These are phyloP conservation scores for Falco columbarius DNA, from an alignment of 2,797 vertebrate species.

Conservation along the genomic window DNA sequence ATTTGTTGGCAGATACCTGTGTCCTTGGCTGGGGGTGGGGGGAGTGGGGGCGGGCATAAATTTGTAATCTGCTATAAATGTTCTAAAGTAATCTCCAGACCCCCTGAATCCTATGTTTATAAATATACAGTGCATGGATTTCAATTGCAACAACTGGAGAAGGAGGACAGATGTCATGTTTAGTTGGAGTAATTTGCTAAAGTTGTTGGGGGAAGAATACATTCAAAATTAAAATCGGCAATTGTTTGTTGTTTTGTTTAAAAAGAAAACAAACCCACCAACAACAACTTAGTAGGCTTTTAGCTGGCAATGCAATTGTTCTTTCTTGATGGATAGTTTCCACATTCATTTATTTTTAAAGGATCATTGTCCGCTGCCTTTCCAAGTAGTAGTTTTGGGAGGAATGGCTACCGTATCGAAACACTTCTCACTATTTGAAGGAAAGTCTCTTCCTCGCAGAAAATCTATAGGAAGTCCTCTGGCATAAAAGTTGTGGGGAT, in stretches of 20 bases:
- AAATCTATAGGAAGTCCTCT: conserved; percentile 50
- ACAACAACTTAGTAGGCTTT: neutral
- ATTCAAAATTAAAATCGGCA: neutral
- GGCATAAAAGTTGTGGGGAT: conserved; percentile 21
- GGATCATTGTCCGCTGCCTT: conserved; percentile 15
- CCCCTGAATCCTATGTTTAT: neutral
- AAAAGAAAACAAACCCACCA: neutral
- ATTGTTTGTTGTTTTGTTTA: neutral
- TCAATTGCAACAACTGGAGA: neutral
- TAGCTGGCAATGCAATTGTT: conserved; percentile 20
- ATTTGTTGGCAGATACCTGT: neutral
- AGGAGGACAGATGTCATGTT: neutral
- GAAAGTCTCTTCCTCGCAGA: conserved; percentile 31
- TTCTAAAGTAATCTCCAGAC: neutral
- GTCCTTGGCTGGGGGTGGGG: neutral
- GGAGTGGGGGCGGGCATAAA: neutral
- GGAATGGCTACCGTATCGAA: conserved; percentile 3
- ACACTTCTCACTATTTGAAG: neutral
- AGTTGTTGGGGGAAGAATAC: neutral
- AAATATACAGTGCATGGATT: neutral
- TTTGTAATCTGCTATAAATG: neutral
- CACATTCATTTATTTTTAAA: conserved; percentile 3
- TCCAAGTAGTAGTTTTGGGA: conserved; percentile 51
- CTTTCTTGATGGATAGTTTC: neutral
- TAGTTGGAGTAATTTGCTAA: neutral